These are phyloP conservation scores for Nesogale talazaci DNA, from an alignment of 2,113 vertebrate species.

Conservation along the genomic window DNA sequence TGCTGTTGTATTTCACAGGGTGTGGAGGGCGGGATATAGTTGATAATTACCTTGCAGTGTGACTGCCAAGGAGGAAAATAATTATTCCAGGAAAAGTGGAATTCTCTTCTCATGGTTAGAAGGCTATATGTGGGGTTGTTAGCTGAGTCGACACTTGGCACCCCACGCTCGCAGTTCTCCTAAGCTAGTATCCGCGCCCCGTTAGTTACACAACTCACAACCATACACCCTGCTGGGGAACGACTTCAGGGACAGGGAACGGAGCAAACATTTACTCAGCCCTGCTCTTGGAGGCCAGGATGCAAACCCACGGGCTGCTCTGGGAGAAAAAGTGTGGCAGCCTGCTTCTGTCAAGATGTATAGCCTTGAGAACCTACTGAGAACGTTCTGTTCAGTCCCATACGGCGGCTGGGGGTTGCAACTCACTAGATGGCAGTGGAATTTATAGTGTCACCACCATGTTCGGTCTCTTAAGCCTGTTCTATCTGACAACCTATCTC, in stretches of 20 bases:
- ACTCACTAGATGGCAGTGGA: no score
- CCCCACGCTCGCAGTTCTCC: neutral
- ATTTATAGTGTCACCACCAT: neutral
- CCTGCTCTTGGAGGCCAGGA: neutral
- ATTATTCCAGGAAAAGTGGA: conserved; percentile 31
- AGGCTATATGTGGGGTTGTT: neutral
- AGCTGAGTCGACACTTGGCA: neutral
- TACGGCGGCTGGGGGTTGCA: no score
- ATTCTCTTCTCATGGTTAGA: neutral
- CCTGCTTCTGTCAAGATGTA: no score
- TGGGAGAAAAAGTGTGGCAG: no score
- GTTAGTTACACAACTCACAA: no score
- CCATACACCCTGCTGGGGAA: neutral
- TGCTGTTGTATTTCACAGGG: neutral
- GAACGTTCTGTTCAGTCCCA: no score
- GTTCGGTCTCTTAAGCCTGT: neutral
- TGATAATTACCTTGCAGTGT: conserved; percentile 1
- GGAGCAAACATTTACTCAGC: neutral
- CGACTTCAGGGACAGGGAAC: neutral
- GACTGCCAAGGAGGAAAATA: conserved; percentile 35
- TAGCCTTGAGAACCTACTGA: no score
- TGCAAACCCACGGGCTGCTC: no score
- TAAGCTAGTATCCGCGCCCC: no score
- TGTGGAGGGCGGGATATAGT: neutral
- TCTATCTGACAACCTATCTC: neutral